Evolutionary conservation across 2,888 invertebrate genomes (phyloP), one percentile per base, ranked within the genome.

Genomic region (Hemaris fuciformis): DNA sequence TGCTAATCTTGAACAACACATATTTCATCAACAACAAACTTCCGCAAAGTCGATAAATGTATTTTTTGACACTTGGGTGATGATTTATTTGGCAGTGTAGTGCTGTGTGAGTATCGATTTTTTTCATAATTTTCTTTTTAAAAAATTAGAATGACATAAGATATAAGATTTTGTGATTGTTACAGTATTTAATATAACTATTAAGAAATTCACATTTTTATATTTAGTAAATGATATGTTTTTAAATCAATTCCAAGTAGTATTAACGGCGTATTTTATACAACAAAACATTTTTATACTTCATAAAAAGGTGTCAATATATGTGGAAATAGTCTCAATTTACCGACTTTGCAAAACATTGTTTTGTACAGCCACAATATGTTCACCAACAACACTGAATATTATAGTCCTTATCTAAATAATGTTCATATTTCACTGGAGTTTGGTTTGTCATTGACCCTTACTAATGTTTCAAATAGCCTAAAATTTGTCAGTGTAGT

Each of bases 391-490:
- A 53, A 53, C 53, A 53, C 53, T 53, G 31, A 53, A 53, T 53
- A 31, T 10, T 7, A 48, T n/a, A 48, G 10, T 53, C 10, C 53
- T 53, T 53, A 53, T 27, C 18, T 53, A 31, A 23, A 23, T 53
- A 53, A 18, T 53, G 53, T 53, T 53, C 53, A 53, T 46, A 57
- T 41, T 57, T 25, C 57, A 46, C 38, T 57, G 41, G 45, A 62
- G 25, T 48, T 53, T 62, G 46, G 41, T 31, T 53, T 53, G 8
- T 0, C 15, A 53, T 18, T 27, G 3, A 27, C 18, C 10, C 18
- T 18, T 4, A 20, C 1, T 13, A 15, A 20, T 10, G 43, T 43
- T 20, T 43, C 13, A 3, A 34, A 34, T 34, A 34, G 34, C n/a
- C n/a, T n/a, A n/a, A n/a, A n/a, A n/a, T n/a, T n/a, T n/a, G n/a